Percentiles rank a stretch among this genome's conserved stretches.
Conservation (phyloP, 2,113 vertebrate species). For the Prionailurus bengalensis region DNA sequence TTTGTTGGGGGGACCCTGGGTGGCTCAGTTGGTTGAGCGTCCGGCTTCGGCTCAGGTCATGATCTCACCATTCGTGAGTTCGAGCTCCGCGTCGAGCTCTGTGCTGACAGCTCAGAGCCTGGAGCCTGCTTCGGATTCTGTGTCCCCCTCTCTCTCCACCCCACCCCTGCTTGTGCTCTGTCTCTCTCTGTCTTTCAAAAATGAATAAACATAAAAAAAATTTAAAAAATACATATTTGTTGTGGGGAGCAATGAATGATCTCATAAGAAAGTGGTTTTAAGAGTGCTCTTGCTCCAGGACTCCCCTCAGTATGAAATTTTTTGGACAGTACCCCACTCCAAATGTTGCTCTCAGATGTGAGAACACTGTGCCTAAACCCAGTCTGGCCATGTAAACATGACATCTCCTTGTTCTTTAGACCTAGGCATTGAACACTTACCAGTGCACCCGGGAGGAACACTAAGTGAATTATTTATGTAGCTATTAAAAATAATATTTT, state of each 20-base stretch:
- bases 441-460: not conserved
- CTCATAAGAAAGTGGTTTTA: conserved; percentile 19
- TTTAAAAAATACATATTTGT: not conserved
- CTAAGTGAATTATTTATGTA: conserved; percentile 56
- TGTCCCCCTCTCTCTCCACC: too few species aligned
- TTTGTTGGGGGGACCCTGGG: not conserved
- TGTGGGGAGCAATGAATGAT: not conserved
- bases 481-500: conserved; percentile 56
- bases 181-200: too few species aligned
- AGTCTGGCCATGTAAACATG: not conserved
- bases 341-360: not conserved
- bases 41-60: too few species aligned
- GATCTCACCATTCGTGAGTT: too few species aligned
- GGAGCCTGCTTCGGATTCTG: too few species aligned
- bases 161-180: too few species aligned
- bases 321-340: not conserved
- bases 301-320: not conserved
- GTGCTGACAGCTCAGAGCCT: too few species aligned
- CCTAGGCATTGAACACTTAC: not conserved
- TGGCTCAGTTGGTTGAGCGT: too few species aligned
- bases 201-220: too few species aligned
- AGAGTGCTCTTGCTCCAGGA: not conserved
- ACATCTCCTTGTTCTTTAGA: not conserved
- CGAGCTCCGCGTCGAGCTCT: too few species aligned
- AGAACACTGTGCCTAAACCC: not conserved